Base-by-base conservation (phyloP, 2,797 vertebrate genomes). In the Avahi laniger region DNA sequence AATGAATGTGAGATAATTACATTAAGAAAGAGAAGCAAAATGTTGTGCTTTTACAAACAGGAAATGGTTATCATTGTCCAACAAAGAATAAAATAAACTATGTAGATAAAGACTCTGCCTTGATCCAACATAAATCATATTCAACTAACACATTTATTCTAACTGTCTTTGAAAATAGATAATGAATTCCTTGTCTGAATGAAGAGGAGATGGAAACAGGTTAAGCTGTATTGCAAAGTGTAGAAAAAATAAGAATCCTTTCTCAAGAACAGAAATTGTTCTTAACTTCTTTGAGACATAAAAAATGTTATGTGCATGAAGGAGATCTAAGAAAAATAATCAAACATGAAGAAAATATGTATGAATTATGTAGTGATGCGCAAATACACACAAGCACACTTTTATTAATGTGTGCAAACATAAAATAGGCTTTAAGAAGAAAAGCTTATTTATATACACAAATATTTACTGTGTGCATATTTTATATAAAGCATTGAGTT, bases 1-100 rank as follows among this genome's bases (percentile, higher is more conserved):
- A 93, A 78, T 96, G 95, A 98, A 97, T 97, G 79, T 57, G 72
- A 88, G 63, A 90, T 96, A 97, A 97, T 97, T 97, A 14, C 72
- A 96, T 96, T 97, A 97, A 95, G n/a, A 95, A 46, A 88, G 33
- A 89, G 33, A 81, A 81, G 28, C 10, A 67, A 84, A 83, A 87
- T 89, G 78, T 87, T 96, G 6, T 94, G 82, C 24, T 96, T 96
- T 97, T 78, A 92, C 5, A 46, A 93, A 73, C 11, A 96, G 46
- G 65, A 97, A 95, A 90, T 93, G n/a, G 28, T 88, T 95, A 97
- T 78, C 84, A 94, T 75, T 84, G 81, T 89, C 52, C 38, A 91
- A 83, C 50, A 95, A 96, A 65, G 52, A 90, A 83, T 92, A 76
- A 91, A 93, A 86, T 92, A 85, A 91, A 79, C 61, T 69, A 20